These are phyloP conservation scores for Dasysyrphus albostriatus DNA, from an alignment of 2,888 invertebrate genomes.

Conservation along the genomic window DNA sequence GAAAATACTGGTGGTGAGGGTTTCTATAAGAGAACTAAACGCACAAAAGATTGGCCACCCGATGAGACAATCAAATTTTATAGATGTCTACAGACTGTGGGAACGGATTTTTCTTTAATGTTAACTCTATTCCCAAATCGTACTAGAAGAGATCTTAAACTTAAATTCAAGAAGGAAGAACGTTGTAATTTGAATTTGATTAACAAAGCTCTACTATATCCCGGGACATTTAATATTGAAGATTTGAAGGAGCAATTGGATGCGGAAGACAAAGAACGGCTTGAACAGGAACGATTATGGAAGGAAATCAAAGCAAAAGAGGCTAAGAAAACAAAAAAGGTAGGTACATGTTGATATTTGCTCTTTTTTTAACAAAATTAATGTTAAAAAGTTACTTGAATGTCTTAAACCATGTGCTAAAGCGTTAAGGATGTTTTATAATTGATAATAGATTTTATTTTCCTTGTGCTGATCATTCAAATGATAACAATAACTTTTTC, in stretches of 20 bases:
- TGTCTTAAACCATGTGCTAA: background rate
- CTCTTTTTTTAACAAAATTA: too few relatives aligned
- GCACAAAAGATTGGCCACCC: slow-evolving; percentile 90
- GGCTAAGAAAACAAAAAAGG: slow-evolving; percentile 78
- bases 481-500: too few relatives aligned
- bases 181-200: slow-evolving; percentile 89
- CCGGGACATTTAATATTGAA: slow-evolving; percentile 88
- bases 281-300: slow-evolving; percentile 77
- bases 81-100: slow-evolving; percentile 93
- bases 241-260: slow-evolving; percentile 86
- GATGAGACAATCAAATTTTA: slow-evolving; percentile 96
- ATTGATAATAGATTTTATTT: too few relatives aligned
- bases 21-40: slow-evolving; percentile 87
- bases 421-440: background rate
- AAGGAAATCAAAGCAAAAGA: slow-evolving; percentile 78
- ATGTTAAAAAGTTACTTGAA: too few relatives aligned
- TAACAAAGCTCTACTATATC: slow-evolving; percentile 90
- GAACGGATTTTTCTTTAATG: slow-evolving; percentile 97
- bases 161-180: slow-evolving; percentile 97
- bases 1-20: slow-evolving; percentile 85
- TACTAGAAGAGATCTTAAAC: slow-evolving; percentile 92
- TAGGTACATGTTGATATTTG: slow-evolving; percentile 77
- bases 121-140: slow-evolving; percentile 91
- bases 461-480: too few relatives aligned
- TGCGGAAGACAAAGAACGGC: slow-evolving; percentile 82